Base-by-base conservation (phyloP, 2,113 vertebrate genomes). In the Chitala chitala region DNA sequence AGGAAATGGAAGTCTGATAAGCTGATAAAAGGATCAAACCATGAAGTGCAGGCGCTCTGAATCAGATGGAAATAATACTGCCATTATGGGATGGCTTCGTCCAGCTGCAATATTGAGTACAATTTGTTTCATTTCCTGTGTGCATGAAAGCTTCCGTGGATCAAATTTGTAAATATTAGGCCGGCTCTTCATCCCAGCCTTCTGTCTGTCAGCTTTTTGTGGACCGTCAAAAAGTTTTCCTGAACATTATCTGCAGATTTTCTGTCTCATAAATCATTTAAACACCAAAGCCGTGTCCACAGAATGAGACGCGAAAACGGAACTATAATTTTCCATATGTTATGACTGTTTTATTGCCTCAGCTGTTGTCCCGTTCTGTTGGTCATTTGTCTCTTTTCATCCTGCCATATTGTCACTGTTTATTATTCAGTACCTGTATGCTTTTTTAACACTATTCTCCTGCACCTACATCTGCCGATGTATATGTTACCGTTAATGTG, bases 1-100 rank as follows among this genome's bases (percentile, higher is more conserved):
- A 68, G 64, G 40, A 68, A 68, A 68, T 68, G 26, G 38, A 68
- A 68, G 40, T 46, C 64, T 68, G 64, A 68, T 68, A 68, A 68
- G 40, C 38, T 68, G 24, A 48, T 68, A 68, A 68, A 46, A 46
- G 40, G 42, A 68, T 68, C 26, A 68, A 68, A 46, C 64, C 15
- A 46, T 26, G 0, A 3, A 46, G 42, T n/a, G 40, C 10, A 46
- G 64, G 10, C 4, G 12, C 1, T 38, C 42, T 48, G 64, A 68
- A 15, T 68, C 26, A 15, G 42, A 42, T 13, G 46, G 42, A 68
- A 68, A 68, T 68, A 46, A 68, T 22, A 38, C 42, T 26, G 26
- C 40, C n/a, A 10, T 68, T 42, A 44, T 46, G 40, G 64, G 24
- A 26, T 42, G 26, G 64, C 17, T 68, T 46, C 64, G 46, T 31